phyloP scores from a whole-genome alignment of 1,140 invertebrate genomes.

The Zaprionus kolodkinae region DNA sequence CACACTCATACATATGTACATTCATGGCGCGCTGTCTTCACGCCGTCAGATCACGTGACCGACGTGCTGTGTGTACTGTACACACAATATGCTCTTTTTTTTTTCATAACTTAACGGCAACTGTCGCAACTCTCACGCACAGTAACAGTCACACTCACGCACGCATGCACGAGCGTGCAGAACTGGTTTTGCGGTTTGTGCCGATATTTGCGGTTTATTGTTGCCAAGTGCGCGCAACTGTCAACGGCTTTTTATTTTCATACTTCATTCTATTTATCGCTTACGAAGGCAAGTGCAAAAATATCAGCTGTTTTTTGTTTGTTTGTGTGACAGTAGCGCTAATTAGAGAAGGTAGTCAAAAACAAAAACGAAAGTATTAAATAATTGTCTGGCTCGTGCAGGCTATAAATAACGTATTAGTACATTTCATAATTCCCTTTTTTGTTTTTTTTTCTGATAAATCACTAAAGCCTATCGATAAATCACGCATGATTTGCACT shows the following conservation, averaged over 20 bases:
- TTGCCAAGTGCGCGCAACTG: conserved; percentile 8
- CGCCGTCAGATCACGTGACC: conserved; percentile 21
- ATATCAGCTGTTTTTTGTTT: background rate
- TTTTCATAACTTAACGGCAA: conserved; percentile 51
- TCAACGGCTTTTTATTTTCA: background rate
- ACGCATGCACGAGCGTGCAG: background rate
- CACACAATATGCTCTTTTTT: conserved; percentile 35
- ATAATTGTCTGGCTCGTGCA: background rate
- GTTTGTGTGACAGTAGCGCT: background rate
- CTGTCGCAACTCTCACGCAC: conserved; percentile 27
- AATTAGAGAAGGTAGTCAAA: background rate
- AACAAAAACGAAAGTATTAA: conserved; percentile 5
- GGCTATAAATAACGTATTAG: background rate
- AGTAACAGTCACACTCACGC: background rate
- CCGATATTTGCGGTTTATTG: background rate
- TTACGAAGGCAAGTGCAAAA: background rate
- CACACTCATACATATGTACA: background rate
- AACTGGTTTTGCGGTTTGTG: background rate
- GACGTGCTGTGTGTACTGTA: conserved; percentile 53
- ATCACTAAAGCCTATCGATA: conserved; percentile 1
- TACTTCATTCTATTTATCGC: conserved; percentile 2
- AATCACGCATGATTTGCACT: background rate
- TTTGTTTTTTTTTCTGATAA: background rate
- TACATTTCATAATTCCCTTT: background rate
- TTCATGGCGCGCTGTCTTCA: conserved; percentile 1